A percentile compares a stretch with the other conserved stretches of the same genome.
Evolutionary conservation across 2,113 vertebrate genomes (phyloP).

Genomic region (Pluvialis apricaria): DNA sequence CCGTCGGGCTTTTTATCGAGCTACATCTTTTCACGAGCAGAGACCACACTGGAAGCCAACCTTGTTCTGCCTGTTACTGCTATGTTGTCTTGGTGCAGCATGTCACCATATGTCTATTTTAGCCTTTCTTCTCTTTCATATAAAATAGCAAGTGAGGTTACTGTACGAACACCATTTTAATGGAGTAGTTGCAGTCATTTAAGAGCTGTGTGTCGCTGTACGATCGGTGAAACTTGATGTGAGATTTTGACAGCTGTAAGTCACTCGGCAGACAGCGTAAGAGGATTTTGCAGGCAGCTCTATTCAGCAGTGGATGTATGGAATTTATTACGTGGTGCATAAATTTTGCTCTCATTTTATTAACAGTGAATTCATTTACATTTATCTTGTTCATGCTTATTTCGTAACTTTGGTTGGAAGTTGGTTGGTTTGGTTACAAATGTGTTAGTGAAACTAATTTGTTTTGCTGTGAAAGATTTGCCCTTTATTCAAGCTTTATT

Average conservation of each 20-base stretch:
- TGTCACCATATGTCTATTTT: too few relatives aligned
- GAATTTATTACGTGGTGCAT: background rate
- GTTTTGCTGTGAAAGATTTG: background rate
- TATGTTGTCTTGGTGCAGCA: background rate
- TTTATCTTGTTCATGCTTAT: background rate
- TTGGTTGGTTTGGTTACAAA: background rate
- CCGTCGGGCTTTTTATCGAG: background rate
- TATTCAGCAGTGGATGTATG: background rate
- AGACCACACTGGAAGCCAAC: background rate
- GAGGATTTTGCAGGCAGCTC: background rate
- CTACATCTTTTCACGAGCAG: background rate
- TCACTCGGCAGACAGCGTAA: background rate
- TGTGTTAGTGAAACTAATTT: background rate
- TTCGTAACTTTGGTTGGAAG: background rate
- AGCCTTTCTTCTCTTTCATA: too few relatives aligned
- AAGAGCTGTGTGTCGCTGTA: background rate
- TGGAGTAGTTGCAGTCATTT: background rate
- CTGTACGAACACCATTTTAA: background rate
- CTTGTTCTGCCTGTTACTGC: too few relatives aligned
- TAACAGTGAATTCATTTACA: background rate
- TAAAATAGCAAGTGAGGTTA: background rate
- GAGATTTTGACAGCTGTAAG: background rate
- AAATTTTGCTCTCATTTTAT: background rate
- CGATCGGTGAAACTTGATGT: background rate
- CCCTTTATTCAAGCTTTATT: background rate